phyloP scores from a whole-genome alignment of 1,140 invertebrate genomes.

The Zaprionus ghesquierei region DNA sequence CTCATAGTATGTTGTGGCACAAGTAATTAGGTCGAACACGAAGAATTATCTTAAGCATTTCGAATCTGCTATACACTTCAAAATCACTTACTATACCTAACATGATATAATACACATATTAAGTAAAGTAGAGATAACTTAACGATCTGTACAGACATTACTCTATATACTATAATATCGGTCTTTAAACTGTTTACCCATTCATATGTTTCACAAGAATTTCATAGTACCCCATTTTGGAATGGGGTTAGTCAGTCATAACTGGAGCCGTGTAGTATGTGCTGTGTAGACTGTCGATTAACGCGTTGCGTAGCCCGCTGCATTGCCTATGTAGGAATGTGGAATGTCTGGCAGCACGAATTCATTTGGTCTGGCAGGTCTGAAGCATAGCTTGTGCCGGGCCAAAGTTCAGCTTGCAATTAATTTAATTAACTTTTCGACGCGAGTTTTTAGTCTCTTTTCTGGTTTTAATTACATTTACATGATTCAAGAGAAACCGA shows the following conservation, averaged over 20 bases:
- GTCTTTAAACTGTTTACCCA: too few species aligned
- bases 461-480: conserved; percentile 22
- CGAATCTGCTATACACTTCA: neutral
- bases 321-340: neutral
- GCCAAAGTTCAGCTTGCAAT: conserved; percentile 55
- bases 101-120: too few species aligned
- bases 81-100: neutral
- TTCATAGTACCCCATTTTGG: neutral
- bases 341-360: conserved; percentile 3
- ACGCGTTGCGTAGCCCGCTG: neutral
- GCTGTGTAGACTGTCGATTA: neutral
- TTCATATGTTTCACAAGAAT: neutral
- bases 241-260: too few species aligned
- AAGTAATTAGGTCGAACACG: neutral
- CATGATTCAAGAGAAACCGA: too few species aligned
- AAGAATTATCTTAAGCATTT: neutral
- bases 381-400: neutral
- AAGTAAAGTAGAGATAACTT: too few species aligned
- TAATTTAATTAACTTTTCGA: conserved; percentile 66
- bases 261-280: too few species aligned
- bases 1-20: neutral
- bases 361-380: neutral
- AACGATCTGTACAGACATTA: too few species aligned
- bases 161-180: too few species aligned
- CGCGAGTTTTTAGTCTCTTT: conserved; percentile 15